phyloP scores from a whole-genome alignment of 2,888 invertebrate species.

The Plagiodera versicolora region DNA sequence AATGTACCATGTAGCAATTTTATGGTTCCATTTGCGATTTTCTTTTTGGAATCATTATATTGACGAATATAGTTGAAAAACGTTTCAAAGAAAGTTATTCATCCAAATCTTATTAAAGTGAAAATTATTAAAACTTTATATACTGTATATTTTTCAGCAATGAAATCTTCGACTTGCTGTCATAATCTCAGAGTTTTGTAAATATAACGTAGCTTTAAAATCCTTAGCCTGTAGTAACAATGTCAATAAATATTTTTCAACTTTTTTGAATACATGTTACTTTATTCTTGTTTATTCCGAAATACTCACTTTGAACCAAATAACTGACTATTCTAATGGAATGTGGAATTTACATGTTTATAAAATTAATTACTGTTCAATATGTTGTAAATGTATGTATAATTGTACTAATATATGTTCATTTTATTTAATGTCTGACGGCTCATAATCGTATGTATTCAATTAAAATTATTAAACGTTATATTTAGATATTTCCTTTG shows the following conservation, averaged over 20 bases:
- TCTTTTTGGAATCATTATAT: too few species aligned
- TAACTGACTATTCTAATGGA: conserved; percentile 31
- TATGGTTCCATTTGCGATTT: too few species aligned
- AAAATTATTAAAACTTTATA: background rate
- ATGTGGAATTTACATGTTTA: conserved; percentile 15
- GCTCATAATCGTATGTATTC: conserved; percentile 40
- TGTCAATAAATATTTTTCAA: conserved; percentile 38
- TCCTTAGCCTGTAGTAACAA: conserved; percentile 37
- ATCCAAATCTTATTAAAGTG: too few species aligned
- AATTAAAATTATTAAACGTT: conserved; percentile 44
- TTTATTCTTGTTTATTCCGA: conserved; percentile 10
- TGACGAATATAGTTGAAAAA: too few species aligned
- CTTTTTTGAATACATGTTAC: conserved; percentile 23
- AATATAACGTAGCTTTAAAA: conserved; percentile 43
- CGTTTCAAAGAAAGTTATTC: too few species aligned
- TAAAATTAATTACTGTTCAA: conserved; percentile 28
- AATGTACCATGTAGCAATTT: too few species aligned
- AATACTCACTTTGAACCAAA: conserved; percentile 38
- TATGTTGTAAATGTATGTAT: conserved; percentile 44
- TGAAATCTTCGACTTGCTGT: background rate
- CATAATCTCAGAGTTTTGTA: conserved; percentile 28
- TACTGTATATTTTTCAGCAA: background rate
- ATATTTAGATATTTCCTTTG: conserved; percentile 40
- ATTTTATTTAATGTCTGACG: conserved; percentile 36
- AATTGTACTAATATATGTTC: conserved; percentile 41